Base-by-base conservation (phyloP, 2,797 vertebrate species). In the Esox lucius region DNA sequence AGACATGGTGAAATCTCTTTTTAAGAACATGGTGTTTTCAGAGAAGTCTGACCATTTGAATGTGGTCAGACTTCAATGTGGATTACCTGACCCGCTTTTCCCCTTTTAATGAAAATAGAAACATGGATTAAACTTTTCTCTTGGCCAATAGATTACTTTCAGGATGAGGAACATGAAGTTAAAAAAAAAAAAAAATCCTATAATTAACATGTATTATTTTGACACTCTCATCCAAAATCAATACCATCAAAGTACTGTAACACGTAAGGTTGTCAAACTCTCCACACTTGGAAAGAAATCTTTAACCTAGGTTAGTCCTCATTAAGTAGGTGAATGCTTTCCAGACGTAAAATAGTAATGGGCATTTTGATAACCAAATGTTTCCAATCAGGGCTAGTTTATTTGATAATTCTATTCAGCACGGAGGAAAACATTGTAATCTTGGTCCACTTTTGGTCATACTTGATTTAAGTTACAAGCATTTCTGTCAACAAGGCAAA, bases 341-440 rank as follows among this genome's bases (percentile, higher is more conserved):
- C 76, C 46, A 33, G 77, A 64, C 69, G 62, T 78, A 59, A 75
- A 11, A 33, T 59, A 53, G 67, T 72, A 69, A 33, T 12, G 22
- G 68, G 68, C 75, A 72, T 78, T 53, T 9, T 42, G 66, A 83
- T 78, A 83, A 84, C 77, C 22, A 59, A 82, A 78, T 84, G 81
- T 87, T 88, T 88, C 85, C 80, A 84, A 73, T 83, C 81, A 76
- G 22, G 78, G 6, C 85, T 86, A 89, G 82, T 87, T 91, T 86
- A 80, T 83, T 87, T 83, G 75, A 79, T 72, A 78, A 84, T 85
- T 75, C 79, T 68, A 65, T 75, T 71, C 59, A 17, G 49, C 74
- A 83, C 24, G 16, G 79, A 77, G 69, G 49, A 78, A 70, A 39
- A 71, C 15, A 5, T n/a, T 22, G 61, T 78, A 73, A 65, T 68